Base-by-base conservation (phyloP, 2,888 invertebrate species). In the Selenia dentaria region DNA sequence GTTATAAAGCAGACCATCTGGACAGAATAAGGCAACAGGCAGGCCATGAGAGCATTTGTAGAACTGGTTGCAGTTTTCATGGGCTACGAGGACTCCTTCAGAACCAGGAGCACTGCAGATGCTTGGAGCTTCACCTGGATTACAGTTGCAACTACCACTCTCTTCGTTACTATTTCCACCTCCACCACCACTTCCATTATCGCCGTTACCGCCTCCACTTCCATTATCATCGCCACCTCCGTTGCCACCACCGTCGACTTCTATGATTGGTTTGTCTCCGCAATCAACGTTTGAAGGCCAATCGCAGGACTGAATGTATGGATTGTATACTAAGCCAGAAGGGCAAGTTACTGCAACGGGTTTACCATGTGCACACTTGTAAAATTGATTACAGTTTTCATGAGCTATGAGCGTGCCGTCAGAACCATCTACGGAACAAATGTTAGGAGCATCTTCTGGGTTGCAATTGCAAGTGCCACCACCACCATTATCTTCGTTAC, bases 381-480 rank as follows among this genome's bases (percentile, higher is more conserved):
- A 77, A 38, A 67, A 79, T 26, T 75, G 54, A 32, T 72, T 62
- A 35, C 78, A 77, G 25, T 71, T 65, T 40, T 76, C 72, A 28
- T 76, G 72, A 2, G 72, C 73, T 0, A 76, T 50, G 0, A 75
- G 26, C 0, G 9, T 39, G 4, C 73, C 69, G 3, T 67, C 64
- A 3, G 74, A 71, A 0, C 53, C 62, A 0, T 51, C 47, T 10
- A 44, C 51, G 1, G 64, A 67, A 25, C 79, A 79, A 22, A 73
- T 69, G 2, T 39, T 50, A 0, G 64, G 64, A 1, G 74, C 75
- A 49, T 72, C 59, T 14, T 42, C 60, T 2, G 72, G 73, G 14
- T 73, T 56, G 42, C 63, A 64, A 38, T 69, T 64, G 12, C 67
- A 62, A 13, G 57, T 46, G n/a, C 50, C 59, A 11, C 24, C 42